Evolutionary conservation across 2,888 invertebrate genomes (phyloP), one percentile per base, ranked within the genome.

Genomic region (Sphecodes monilicornis): DNA sequence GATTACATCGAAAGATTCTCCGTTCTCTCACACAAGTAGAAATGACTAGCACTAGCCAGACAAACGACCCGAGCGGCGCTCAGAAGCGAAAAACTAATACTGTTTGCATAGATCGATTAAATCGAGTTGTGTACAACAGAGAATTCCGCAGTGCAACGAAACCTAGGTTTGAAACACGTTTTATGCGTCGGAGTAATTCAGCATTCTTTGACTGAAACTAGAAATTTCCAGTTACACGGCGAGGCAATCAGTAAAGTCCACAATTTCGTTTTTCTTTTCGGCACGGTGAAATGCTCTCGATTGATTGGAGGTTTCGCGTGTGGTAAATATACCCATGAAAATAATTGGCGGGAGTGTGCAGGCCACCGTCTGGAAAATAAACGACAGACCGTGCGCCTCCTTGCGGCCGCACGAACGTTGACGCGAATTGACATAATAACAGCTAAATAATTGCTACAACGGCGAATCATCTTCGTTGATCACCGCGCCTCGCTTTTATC

Each of bases 371-470:
- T 29, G 68, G 54, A 76, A 76, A 76, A 83, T 76, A 76, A 83
- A 80, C 72, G 68, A 41, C 57, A 32, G 22, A 18, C 72, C 26
- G 43, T 10, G 54, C 18, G 36, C 75, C 32, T 50, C 60, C 13
- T 36, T 41, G 83, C 13, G 72, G 57, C 72, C 16, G 71, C 32
- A 18, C 43, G 43, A 32, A 68, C 46, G 80, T 80, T 76, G 68
- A 83, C 81, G 60, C 6, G 68, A 73, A 83, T 76, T 73, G 81
- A 57, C 74, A 50, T 43, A 78, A 76, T 80, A 77, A 76, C 78
- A 50, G 68, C 39, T 74, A 60, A 76, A 81, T 89, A 74, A 80
- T 87, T 73, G 32, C 75, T 22, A 13, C 22, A 8, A 43, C 29
- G 70, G 11, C 26, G 29, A 41, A 82, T 39, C 60, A 64, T 71